These are phyloP conservation scores for Pseudochromis fuscus DNA, from an alignment of 2,797 vertebrate genomes.

Conservation along the genomic window DNA sequence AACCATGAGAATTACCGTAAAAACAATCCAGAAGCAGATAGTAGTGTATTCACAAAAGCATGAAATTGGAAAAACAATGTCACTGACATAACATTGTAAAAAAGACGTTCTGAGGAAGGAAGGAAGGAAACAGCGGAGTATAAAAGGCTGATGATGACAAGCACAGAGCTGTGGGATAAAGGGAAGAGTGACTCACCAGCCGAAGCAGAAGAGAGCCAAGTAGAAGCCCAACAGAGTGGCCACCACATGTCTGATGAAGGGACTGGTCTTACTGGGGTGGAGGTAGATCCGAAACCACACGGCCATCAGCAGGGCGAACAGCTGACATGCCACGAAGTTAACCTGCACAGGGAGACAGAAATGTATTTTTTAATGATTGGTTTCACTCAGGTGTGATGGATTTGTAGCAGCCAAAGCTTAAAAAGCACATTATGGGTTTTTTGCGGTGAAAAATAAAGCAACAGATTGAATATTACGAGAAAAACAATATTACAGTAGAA, in stretches of 20 bases:
- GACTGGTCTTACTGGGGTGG: constrained; percentile 96
- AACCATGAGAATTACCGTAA: constrained; percentile 9
- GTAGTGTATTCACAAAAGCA: not conserved
- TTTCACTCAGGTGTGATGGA: not conserved
- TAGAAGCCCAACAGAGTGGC: constrained; percentile 97
- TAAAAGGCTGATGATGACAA: constrained; percentile 26
- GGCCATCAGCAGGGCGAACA: constrained; percentile 96
- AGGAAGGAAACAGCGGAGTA: constrained; percentile 14
- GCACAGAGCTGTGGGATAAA: constrained; percentile 21
- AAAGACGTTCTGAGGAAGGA: constrained; percentile 14
- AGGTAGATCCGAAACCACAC: constrained; percentile 97
- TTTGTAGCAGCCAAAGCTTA: not conserved
- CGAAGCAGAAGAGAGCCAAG: constrained; percentile 99
- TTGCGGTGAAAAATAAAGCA: too few species aligned
- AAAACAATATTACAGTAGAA: too few species aligned
- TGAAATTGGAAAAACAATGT: constrained; percentile 13
- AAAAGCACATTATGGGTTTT: too few species aligned
- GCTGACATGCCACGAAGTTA: constrained; percentile 98
- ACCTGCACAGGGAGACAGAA: constrained; percentile 84
- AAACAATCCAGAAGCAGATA: not conserved
- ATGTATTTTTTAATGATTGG: not conserved
- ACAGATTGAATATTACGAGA: too few species aligned
- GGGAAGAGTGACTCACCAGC: constrained; percentile 90
- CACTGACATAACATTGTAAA: constrained; percentile 1
- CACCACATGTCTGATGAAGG: constrained; percentile 95